These are phyloP conservation scores for Rhombomys opimus DNA, from an alignment of 2,113 vertebrate genomes.

Conservation along the genomic window DNA sequence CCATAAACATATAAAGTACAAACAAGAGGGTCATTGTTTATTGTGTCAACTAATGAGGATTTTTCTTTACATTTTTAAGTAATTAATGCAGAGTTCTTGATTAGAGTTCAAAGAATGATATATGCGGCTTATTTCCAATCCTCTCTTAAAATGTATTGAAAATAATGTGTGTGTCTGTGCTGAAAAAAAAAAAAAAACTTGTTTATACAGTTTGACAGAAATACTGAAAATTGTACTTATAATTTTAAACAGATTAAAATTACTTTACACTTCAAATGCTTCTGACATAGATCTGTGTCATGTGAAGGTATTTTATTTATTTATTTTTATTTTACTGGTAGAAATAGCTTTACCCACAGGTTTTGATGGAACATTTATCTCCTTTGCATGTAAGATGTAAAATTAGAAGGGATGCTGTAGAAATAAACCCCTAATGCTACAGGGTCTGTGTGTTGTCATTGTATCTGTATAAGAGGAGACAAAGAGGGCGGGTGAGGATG, in stretches of 20 bases:
- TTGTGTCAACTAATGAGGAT: conserved; percentile 15
- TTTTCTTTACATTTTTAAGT: conserved; percentile 15
- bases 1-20: neutral
- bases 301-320: neutral
- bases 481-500: neutral
- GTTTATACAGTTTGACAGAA: conserved; percentile 36
- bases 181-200: conserved; percentile 34
- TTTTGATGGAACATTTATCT: fast-evolving
- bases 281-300: neutral
- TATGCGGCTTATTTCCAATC: neutral
- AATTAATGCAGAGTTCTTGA: conserved; percentile 10
- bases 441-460: neutral
- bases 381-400: neutral
- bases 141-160: neutral
- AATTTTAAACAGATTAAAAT: conserved; percentile 11
- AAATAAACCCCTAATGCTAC: neutral
- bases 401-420: neutral
- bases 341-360: neutral
- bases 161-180: neutral
- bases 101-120: neutral
- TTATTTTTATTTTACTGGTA: neutral
- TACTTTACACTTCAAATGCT: conserved; percentile 4
- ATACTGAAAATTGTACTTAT: neutral
- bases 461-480: neutral
- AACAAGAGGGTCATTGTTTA: conserved; percentile 30